Evolutionary conservation across 2,888 invertebrate species (phyloP).

Genomic region (Nebria salina): DNA sequence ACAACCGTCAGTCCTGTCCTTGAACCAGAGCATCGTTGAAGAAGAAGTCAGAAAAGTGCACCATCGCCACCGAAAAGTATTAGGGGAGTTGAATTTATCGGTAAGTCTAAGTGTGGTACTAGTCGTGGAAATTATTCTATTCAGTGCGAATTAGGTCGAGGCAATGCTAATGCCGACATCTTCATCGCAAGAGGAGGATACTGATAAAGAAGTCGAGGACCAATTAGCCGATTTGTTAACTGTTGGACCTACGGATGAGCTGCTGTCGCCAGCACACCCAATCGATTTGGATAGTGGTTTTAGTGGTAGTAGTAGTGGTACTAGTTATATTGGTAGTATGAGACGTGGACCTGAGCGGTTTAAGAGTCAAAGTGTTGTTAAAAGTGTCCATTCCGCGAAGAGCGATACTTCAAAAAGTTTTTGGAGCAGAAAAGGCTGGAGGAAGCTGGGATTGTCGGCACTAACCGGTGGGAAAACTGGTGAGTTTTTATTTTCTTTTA

Average conservation of each 20-base stretch:
- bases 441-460: conserved; percentile 78
- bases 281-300: conserved; percentile 82
- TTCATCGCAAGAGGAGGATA: conserved; percentile 67
- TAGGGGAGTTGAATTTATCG: conserved; percentile 87
- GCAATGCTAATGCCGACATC: conserved; percentile 90
- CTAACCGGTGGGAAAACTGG: conserved; percentile 61
- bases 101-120: conserved; percentile 53
- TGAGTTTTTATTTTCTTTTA: conserved; percentile 62
- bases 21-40: conserved; percentile 78
- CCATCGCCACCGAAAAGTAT: conserved; percentile 81
- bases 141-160: conserved; percentile 62
- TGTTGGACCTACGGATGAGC: conserved; percentile 76
- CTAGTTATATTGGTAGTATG: conserved; percentile 70
- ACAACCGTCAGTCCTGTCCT: conserved; percentile 72
- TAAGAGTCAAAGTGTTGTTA: conserved; percentile 57
- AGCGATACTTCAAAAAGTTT: conserved; percentile 61
- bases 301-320: conserved; percentile 80
- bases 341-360: conserved; percentile 60
- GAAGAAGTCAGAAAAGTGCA: conserved; percentile 87
- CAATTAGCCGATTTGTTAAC: conserved; percentile 74
- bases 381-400: conserved; percentile 7
- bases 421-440: conserved; percentile 83
- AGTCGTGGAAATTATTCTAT: not conserved
- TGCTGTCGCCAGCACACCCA: conserved; percentile 74
- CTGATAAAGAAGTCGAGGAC: conserved; percentile 69